Evolutionary conservation across 2,888 invertebrate genomes (phyloP).

Genomic region (Desoria tigrina): DNA sequence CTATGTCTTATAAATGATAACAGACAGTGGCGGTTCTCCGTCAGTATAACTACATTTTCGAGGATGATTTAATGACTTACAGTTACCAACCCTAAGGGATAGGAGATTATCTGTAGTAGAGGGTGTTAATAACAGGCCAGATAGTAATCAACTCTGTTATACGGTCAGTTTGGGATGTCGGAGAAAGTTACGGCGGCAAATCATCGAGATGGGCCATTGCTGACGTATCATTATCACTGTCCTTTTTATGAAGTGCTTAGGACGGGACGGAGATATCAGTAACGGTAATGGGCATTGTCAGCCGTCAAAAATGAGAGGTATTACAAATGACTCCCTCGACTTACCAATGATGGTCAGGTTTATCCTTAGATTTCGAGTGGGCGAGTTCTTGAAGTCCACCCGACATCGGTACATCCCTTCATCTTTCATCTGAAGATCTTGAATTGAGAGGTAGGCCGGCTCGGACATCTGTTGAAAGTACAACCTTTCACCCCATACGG

Average conservation of each 20-base stretch:
- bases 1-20: background rate
- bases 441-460: constrained; percentile 51
- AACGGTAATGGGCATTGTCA: constrained; percentile 10
- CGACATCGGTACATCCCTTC: constrained; percentile 79
- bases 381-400: constrained; percentile 85
- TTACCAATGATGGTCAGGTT: constrained; percentile 86
- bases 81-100: no score
- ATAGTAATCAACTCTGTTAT: no score
- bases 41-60: background rate
- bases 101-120: no score
- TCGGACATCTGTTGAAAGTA: constrained; percentile 52
- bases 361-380: constrained; percentile 81
- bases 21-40: background rate
- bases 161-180: background rate
- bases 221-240: constrained; percentile 18
- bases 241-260: constrained; percentile 7
- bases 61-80: background rate
- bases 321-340: constrained; percentile 56
- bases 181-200: background rate
- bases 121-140: no score
- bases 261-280: background rate
- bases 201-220: background rate
- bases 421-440: constrained; percentile 46
- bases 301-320: constrained; percentile 9
- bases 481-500: constrained; percentile 49